Percentiles rank a stretch among this genome's conserved stretches.
These are phyloP conservation scores for Planococcus citri DNA, from an alignment of 1,140 invertebrate species.

Conservation along the genomic window DNA sequence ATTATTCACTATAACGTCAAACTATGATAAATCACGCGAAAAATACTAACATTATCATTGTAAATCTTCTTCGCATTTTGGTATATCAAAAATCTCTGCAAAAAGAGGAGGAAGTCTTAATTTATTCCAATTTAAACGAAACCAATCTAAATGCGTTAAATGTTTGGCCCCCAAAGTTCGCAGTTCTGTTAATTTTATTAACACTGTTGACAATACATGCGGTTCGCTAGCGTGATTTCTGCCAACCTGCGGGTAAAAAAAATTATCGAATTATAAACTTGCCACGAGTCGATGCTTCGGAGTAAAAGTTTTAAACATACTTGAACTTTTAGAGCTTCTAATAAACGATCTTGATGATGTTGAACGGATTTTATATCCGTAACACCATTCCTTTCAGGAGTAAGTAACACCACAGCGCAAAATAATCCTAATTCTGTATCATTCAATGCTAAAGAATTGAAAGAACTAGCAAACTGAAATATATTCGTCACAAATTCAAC, in stretches of 20 bases:
- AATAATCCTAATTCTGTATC: constrained; percentile 86
- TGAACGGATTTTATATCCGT: constrained; percentile 72
- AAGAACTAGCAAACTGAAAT: constrained; percentile 62
- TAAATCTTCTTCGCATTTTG: constrained; percentile 69
- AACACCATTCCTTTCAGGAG: constrained; percentile 62
- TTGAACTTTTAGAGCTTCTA: constrained; percentile 71
- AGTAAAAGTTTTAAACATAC: too few species aligned
- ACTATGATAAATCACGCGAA: too few species aligned
- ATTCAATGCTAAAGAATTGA: constrained; percentile 65
- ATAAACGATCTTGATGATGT: constrained; percentile 65
- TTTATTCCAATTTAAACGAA: constrained; percentile 72
- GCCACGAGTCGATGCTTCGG: too few species aligned
- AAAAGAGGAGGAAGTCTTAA: constrained; percentile 81
- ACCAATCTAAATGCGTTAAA: constrained; percentile 77
- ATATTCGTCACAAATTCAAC: constrained; percentile 56
- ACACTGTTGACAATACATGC: constrained; percentile 52
- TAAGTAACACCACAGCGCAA: constrained; percentile 71
- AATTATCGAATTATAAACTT: too few species aligned
- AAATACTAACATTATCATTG: constrained; percentile 30
- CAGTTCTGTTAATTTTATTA: constrained; percentile 65
- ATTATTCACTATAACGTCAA: too few species aligned
- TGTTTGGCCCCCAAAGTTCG: constrained; percentile 71
- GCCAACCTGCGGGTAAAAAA: constrained; percentile 25
- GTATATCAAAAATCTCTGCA: constrained; percentile 96
- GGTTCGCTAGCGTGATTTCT: constrained; percentile 33